phyloP scores from a whole-genome alignment of 37 sponge, comb jelly and placozoan species.

The Axinella damicornis region DNA sequence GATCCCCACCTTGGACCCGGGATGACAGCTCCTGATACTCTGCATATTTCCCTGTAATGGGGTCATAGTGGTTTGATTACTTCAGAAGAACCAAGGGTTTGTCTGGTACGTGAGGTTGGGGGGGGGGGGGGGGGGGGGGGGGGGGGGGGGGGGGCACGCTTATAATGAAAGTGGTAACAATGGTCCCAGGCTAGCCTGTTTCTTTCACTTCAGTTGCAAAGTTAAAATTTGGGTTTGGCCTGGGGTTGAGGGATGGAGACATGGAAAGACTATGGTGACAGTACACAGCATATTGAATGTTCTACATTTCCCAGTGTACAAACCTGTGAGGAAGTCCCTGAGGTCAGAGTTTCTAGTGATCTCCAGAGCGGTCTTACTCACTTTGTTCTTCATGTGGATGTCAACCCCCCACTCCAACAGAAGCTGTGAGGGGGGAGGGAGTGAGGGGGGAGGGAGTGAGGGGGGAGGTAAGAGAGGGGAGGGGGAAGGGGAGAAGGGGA shows the following conservation, averaged over 20 bases:
- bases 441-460: conserved; percentile 12
- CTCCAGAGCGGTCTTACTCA: conserved; percentile 79
- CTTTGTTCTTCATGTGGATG: conserved; percentile 75
- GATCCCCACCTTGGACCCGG: conserved; percentile 17
- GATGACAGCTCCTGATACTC: conserved; percentile 19
- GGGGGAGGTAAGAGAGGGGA: neutral
- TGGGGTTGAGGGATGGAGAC: no score
- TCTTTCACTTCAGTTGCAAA: no score
- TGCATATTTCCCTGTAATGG: conserved; percentile 9
- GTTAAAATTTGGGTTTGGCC: no score
- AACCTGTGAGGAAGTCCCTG: conserved; percentile 53
- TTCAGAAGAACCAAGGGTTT: no score
- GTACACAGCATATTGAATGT: no score
- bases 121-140: no score
- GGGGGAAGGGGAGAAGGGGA: no score
- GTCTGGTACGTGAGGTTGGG: no score
- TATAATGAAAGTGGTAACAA: neutral
- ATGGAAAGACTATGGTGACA: neutral
- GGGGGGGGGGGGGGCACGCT: neutral
- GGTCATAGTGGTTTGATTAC: no score
- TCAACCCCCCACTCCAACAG: conserved; percentile 91
- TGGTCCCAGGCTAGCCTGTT: no score
- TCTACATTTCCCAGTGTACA: no score
- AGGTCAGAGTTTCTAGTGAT: conserved; percentile 75
- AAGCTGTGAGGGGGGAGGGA: conserved; percentile 41